These are phyloP conservation scores for Drosophila arizonae DNA, from an alignment of 1,140 invertebrate species.

Conservation along the genomic window DNA sequence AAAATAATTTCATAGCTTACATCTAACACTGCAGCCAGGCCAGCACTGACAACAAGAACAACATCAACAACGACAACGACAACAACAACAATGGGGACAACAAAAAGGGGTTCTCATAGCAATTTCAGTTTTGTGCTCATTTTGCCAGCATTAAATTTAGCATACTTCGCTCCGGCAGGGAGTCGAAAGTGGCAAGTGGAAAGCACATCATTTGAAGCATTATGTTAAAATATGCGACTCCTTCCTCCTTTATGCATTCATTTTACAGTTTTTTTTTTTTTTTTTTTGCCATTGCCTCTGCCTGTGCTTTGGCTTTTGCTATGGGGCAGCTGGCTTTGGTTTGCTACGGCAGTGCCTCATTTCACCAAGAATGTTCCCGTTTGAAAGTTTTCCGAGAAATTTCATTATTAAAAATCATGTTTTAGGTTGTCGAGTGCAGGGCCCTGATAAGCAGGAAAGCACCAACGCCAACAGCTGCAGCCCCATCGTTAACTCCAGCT, in stretches of 20 bases:
- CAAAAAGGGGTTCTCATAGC: conserved; percentile 63
- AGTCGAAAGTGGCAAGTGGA: conserved; percentile 21
- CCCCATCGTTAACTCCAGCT: conserved; percentile 30
- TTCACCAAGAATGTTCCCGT: conserved; percentile 59
- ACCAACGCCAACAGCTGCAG: conserved; percentile 3
- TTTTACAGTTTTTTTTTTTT: background rate
- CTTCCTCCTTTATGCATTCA: conserved; percentile 24
- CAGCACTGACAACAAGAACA: conserved; percentile 12
- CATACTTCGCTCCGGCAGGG: conserved; percentile 49
- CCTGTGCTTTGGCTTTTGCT: conserved; percentile 1
- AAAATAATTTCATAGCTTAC: conserved; percentile 73
- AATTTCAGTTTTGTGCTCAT: conserved; percentile 73
- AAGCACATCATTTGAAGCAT: conserved; percentile 77
- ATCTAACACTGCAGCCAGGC: conserved; percentile 65
- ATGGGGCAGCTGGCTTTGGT: conserved; percentile 10
- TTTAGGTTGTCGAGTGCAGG: conserved; percentile 68
- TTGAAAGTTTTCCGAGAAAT: conserved; percentile 54
- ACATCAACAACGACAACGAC: conserved; percentile 4
- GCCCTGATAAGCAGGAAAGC: conserved; percentile 62
- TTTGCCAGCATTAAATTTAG: conserved; percentile 77
- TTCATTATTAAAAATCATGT: conserved; percentile 65
- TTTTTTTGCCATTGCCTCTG: too few relatives aligned
- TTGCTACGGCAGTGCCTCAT: conserved; percentile 26
- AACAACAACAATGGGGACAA: conserved; percentile 21
- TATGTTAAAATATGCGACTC: conserved; percentile 75